Percentiles rank a stretch among this genome's conserved stretches.
phyloP scores from a whole-genome alignment of 2,113 vertebrate species.

The Macquaria australasica region DNA sequence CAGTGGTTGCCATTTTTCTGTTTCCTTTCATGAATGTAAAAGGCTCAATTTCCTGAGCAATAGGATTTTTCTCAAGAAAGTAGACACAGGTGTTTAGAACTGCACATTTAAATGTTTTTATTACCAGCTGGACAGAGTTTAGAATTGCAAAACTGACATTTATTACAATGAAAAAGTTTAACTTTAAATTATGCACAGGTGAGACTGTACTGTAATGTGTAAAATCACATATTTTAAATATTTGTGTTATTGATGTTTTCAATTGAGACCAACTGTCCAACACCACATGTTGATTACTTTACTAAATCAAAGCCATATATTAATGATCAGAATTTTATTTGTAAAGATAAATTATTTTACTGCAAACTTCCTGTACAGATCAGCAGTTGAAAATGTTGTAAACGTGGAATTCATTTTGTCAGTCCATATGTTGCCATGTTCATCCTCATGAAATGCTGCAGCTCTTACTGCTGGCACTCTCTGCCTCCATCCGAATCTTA shows the following conservation, averaged over 20 bases:
- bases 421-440: not conserved
- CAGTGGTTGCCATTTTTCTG: not conserved
- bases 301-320: conserved; percentile 52
- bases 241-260: conserved; percentile 32
- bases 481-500: conserved; percentile 83
- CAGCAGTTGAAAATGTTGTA: conserved; percentile 5
- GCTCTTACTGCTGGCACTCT: conserved; percentile 76
- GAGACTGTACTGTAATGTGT: conserved; percentile 19
- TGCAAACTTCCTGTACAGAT: not conserved
- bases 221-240: conserved; percentile 34
- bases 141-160: conserved; percentile 28
- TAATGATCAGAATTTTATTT: conserved; percentile 30
- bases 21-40: not conserved
- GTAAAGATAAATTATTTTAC: conserved; percentile 67
- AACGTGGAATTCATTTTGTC: not conserved
- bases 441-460: conserved; percentile 87
- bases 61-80: conserved; percentile 21
- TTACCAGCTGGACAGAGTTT: conserved; percentile 1
- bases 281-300: not conserved
- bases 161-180: conserved; percentile 26
- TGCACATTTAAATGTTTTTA: conserved; percentile 25
- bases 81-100: conserved; percentile 11
- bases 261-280: not conserved
- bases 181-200: conserved; percentile 61
- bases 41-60: not conserved